Evolutionary conservation across 2,113 vertebrate genomes (phyloP).

Genomic region (Alouatta palliata): DNA sequence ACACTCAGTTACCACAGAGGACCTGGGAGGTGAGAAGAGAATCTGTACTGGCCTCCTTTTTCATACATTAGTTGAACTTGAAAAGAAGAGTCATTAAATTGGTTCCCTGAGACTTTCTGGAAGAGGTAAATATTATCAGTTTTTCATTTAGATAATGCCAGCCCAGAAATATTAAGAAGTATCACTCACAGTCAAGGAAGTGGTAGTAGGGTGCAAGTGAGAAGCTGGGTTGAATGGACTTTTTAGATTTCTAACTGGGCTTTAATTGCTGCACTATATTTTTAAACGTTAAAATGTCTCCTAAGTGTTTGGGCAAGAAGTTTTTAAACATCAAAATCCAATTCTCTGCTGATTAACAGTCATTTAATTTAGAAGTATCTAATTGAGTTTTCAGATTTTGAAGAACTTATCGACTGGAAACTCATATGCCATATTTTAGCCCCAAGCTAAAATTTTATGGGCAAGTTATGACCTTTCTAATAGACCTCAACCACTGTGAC

Average conservation of each 20-base stretch:
- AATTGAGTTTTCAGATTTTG: neutral
- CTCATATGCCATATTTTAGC: neutral
- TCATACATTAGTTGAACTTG: slow-evolving; percentile 1
- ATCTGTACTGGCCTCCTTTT: neutral
- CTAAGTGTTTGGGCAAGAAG: slow-evolving; percentile 52
- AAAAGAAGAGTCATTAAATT: neutral
- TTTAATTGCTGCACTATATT: slow-evolving; percentile 20
- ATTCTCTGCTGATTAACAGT: slow-evolving; percentile 57
- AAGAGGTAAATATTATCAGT: slow-evolving; percentile 4
- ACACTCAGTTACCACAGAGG: neutral
- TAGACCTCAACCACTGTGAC: slow-evolving; percentile 34
- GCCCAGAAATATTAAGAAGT: neutral
- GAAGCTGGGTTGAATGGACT: neutral
- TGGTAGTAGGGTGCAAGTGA: neutral
- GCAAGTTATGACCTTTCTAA: slow-evolving; percentile 41
- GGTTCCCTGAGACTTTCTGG: neutral
- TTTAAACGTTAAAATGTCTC: slow-evolving; percentile 44
- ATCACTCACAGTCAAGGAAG: neutral
- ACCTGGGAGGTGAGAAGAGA: neutral
- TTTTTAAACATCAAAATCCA: slow-evolving; percentile 62
- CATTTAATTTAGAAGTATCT: slow-evolving; percentile 51
- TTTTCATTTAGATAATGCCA: neutral
- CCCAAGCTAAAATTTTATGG: slow-evolving; percentile 31
- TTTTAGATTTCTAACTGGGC: slow-evolving; percentile 11
- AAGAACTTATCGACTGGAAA: slow-evolving; percentile 49